Percentiles rank a stretch among this genome's conserved stretches.
Conservation (phyloP, 2,113 vertebrate genomes). For the Phycodurus eques region DNA sequence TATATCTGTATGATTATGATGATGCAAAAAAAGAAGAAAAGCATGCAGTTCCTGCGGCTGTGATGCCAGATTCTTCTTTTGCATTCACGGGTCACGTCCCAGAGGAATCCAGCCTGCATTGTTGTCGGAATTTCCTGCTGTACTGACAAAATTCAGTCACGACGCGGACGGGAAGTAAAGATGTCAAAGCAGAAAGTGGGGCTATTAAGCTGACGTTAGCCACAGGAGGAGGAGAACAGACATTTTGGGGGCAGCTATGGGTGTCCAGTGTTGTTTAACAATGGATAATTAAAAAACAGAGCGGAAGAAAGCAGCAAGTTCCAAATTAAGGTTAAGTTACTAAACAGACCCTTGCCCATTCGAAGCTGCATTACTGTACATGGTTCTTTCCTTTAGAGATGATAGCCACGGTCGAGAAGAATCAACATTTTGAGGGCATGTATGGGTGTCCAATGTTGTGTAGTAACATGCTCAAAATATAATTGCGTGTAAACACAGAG, state of each 20-base stretch:
- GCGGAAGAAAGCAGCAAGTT: too few relatives aligned
- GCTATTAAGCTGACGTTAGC: conserved; percentile 43
- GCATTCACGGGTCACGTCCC: conserved; percentile 44
- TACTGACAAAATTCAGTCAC: conserved; percentile 48
- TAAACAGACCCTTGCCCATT: too few relatives aligned
- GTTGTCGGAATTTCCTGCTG: conserved; percentile 54
- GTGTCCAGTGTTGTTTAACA: conserved; percentile 13
- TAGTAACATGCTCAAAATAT: neutral
- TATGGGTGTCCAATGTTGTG: too few relatives aligned
- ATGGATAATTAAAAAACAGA: neutral
- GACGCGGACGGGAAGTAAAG: conserved; percentile 10
- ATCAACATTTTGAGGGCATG: too few relatives aligned
- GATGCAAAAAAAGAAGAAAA: neutral
- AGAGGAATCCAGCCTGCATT: conserved; percentile 30
- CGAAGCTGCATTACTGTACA: too few relatives aligned
- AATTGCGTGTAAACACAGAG: neutral
- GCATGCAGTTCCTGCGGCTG: conserved; percentile 8
- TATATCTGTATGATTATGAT: neutral
- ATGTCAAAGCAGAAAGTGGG: neutral
- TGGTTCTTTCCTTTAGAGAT: too few relatives aligned
- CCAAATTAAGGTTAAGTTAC: too few relatives aligned
- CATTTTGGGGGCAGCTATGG: conserved; percentile 42
- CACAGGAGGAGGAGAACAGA: conserved; percentile 29
- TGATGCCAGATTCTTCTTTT: conserved; percentile 26
- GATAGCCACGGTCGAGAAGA: too few relatives aligned